Base-by-base conservation (phyloP, 1,140 invertebrate genomes). In the Amphibalanus amphitrite region DNA sequence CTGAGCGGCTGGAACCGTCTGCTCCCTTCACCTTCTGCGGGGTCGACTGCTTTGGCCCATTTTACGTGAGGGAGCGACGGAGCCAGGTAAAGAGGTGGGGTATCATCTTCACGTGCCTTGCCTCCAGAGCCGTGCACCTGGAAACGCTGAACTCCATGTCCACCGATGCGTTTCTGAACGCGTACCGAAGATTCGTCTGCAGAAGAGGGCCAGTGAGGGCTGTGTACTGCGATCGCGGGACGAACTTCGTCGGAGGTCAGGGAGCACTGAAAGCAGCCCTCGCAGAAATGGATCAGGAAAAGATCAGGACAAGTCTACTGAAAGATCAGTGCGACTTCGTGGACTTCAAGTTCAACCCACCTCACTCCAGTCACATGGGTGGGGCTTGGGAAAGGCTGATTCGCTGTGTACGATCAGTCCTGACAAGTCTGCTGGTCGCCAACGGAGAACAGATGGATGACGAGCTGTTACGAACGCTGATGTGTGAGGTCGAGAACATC, bases 21-120 rank as follows among this genome's bases (percentile, higher is more conserved):
- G 26, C 69, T 28, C 69, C 69, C 6, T 70, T 70, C 29, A 70
- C 69, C 40, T 70, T 28, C 29, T 28, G 40, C 8, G 69, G 69
- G 29, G 69, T 70, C 13, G 69, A 70, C 29, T 70, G 40, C 29
- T 70, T 70, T 65, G 69, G 69, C 28, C 69, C 69, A 15, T 70
- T 28, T 13, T 30, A 29, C 10, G 29, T 70, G 6, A 70, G 29
- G 69, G 64, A 70, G 26, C 26, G 29, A 6, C 26, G 69, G 15
- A 29, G 26, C 13, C n/a, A 70, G 29, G 28, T 28, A 25, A 70
- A 70, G 29, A 26, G 69, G 28, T 70, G 29, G 26, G 69, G 69
- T 6, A 29, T 70, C 29, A 28, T 70, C 26, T 70, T 70, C 29
- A 59, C 69, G 20, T 70, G 69, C 23, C 26, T 65, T 15, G 64